Conservation (phyloP, 1,140 invertebrate genomes). For the Diuraphis noxia region DNA sequence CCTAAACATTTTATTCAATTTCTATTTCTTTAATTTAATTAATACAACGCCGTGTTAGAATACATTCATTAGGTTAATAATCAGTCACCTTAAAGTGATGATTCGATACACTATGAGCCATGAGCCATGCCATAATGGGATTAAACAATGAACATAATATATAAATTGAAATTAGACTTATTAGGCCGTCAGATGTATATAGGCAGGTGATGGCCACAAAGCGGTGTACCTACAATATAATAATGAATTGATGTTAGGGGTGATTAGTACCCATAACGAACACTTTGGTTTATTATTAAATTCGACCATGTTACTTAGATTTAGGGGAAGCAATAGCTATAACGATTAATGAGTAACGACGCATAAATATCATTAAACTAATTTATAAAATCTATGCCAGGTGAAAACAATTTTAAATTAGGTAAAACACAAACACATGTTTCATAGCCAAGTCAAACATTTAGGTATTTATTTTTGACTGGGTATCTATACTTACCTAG, state of each 20-base stretch:
- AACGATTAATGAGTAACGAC: no score
- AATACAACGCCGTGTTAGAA: no score
- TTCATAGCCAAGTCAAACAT: neutral
- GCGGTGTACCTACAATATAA: neutral
- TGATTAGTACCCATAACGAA: neutral
- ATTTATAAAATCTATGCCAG: neutral
- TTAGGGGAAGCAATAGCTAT: neutral
- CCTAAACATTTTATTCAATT: neutral
- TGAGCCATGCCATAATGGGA: neutral
- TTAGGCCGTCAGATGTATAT: neutral
- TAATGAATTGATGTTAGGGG: slow-evolving; percentile 37
- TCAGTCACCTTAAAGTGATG: neutral
- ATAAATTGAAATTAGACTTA: slow-evolving; percentile 31
- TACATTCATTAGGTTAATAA: neutral
- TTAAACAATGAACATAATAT: slow-evolving; percentile 17
- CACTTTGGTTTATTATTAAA: slow-evolving; percentile 37
- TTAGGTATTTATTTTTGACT: neutral
- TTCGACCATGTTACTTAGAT: neutral
- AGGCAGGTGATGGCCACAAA: slow-evolving; percentile 6
- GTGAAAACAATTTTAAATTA: neutral
- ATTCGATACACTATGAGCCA: neutral
- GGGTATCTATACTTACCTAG: no score
- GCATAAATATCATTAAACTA: neutral
- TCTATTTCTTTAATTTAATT: neutral
- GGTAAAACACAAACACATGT: neutral